Evolutionary conservation across 2,797 vertebrate species (phyloP).

Genomic region (Enteromius unitaeniatus): DNA sequence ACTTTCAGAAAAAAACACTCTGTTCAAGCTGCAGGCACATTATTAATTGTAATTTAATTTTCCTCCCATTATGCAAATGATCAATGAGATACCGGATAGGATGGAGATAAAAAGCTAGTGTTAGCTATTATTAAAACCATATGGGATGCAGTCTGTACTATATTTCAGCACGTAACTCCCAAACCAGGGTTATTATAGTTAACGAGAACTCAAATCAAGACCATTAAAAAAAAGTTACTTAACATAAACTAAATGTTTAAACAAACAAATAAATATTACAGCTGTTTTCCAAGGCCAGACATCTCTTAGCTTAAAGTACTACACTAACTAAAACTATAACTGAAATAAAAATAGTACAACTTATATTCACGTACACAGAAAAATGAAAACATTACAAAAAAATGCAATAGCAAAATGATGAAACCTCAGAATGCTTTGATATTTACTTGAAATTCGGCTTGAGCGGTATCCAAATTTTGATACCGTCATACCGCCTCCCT

Average conservation of each 20-base stretch:
- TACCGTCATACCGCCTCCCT: too few relatives aligned
- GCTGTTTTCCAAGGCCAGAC: not conserved
- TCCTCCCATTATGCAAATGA: constrained; percentile 11
- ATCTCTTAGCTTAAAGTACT: not conserved
- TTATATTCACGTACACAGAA: not conserved
- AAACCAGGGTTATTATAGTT: not conserved
- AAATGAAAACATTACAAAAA: not conserved
- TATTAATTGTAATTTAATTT: not conserved
- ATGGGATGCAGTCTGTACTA: not conserved
- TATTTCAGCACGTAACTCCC: not conserved
- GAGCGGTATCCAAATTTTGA: too few relatives aligned
- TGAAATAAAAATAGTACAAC: not conserved
- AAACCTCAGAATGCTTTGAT: not conserved
- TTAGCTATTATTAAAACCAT: constrained; percentile 3
- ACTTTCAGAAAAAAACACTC: not conserved
- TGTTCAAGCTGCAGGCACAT: not conserved
- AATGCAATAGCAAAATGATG: not conserved
- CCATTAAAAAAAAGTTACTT: not conserved
- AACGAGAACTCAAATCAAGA: not conserved
- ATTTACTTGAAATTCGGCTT: too few relatives aligned
- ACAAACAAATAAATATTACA: not conserved
- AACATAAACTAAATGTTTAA: not conserved
- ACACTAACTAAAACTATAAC: not conserved
- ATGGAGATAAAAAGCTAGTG: constrained; percentile 4
- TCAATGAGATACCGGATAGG: not conserved